Evolutionary conservation across 2,797 vertebrate species (phyloP).

Genomic region (Gadopsis bispinosus): DNA sequence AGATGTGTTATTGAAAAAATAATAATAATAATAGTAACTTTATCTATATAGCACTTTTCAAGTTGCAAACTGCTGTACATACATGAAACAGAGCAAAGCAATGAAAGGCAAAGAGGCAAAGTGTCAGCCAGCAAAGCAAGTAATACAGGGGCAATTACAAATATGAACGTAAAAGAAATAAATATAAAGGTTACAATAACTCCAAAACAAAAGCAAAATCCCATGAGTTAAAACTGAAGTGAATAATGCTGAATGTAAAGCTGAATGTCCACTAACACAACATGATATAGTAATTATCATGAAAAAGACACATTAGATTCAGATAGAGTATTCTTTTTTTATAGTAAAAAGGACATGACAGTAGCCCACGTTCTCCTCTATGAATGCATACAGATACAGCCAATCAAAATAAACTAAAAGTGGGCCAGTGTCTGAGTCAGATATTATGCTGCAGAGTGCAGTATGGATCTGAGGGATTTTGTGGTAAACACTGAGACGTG

Average conservation of each 20-base stretch:
- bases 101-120: too few relatives aligned
- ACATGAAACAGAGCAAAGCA: too few relatives aligned
- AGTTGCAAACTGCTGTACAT: too few relatives aligned
- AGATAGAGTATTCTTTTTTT: constrained; percentile 11
- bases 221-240: neutral
- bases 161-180: too few relatives aligned
- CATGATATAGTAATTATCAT: neutral
- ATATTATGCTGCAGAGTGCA: neutral
- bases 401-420: constrained; percentile 20
- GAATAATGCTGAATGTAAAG: neutral
- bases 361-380: neutral
- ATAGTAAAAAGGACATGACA: neutral
- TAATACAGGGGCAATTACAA: too few relatives aligned
- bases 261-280: neutral
- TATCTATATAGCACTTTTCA: too few relatives aligned
- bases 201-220: neutral
- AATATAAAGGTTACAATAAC: constrained; percentile 7
- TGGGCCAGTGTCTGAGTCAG: constrained; percentile 22
- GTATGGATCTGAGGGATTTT: neutral
- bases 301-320: neutral
- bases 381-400: constrained; percentile 5
- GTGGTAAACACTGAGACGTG: neutral
- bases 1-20: neutral
- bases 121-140: too few relatives aligned
- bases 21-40: too few relatives aligned